Evolutionary conservation across 2,113 vertebrate genomes (phyloP).

Genomic region (Maccullochella peelii): DNA sequence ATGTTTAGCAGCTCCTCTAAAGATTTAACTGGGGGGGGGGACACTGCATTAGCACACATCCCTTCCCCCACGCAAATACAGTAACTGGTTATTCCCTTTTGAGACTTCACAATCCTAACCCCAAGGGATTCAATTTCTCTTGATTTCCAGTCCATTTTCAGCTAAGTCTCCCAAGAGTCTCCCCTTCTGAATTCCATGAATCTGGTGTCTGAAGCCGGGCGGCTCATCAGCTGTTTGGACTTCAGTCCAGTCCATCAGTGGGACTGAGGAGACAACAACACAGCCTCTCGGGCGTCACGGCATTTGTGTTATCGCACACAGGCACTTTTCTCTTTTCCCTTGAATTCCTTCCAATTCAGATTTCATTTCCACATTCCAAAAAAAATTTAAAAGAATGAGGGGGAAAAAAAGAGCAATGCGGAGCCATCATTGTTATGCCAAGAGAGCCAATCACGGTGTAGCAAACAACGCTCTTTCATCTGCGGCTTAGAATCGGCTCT

Average conservation of each 20-base stretch:
- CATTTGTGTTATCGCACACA: neutral
- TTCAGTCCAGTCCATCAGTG: slow-evolving; percentile 17
- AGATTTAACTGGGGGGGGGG: no score
- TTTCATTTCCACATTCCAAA: slow-evolving; percentile 32
- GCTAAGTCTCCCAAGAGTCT: neutral
- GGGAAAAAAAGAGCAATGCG: neutral
- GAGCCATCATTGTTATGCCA: slow-evolving; percentile 29
- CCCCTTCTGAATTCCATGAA: slow-evolving; percentile 4
- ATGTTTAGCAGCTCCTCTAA: no score
- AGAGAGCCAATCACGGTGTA: slow-evolving; percentile 42
- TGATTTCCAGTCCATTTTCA: slow-evolving; percentile 14
- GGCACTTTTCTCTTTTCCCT: neutral
- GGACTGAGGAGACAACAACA: slow-evolving; percentile 20
- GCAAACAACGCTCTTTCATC: slow-evolving; percentile 48
- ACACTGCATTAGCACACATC: no score
- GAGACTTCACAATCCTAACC: slow-evolving; percentile 4
- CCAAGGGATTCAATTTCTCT: slow-evolving; percentile 31
- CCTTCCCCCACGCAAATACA: neutral
- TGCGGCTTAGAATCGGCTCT: slow-evolving; percentile 25
- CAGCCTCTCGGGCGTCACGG: neutral
- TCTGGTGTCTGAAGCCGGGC: neutral
- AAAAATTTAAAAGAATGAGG: neutral
- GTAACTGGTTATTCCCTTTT: slow-evolving; percentile 15
- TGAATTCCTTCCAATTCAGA: slow-evolving; percentile 35
- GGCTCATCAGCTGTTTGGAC: slow-evolving; percentile 18